Conservation (phyloP, 2,797 vertebrate species). For the Pseudopleuronectes americanus region DNA sequence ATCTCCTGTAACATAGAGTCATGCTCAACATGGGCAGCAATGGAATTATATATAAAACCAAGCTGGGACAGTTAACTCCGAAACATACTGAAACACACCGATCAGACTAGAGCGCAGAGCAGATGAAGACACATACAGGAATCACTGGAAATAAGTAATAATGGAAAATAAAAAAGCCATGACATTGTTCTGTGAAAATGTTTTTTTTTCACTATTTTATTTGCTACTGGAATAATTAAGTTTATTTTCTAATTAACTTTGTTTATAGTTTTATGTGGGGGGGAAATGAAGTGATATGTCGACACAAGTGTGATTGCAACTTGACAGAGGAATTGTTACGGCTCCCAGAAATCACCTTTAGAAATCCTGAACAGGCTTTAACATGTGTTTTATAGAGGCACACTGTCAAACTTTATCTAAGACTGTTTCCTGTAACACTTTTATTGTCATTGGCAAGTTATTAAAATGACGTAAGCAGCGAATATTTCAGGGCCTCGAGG, state of each 20-base stretch:
- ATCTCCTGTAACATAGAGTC: no score
- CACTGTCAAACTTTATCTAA: constrained; percentile 20
- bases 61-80: no score
- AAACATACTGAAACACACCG: no score
- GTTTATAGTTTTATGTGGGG: neutral
- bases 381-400: constrained; percentile 1
- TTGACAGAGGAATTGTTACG: constrained; percentile 8
- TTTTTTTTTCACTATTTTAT: no score
- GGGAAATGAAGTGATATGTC: constrained; percentile 2
- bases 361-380: constrained; percentile 12
- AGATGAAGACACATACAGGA: no score
- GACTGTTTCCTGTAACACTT: constrained; percentile 1
- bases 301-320: neutral
- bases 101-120: no score
- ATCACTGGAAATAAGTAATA: no score
- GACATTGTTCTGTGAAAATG: no score
- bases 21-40: no score
- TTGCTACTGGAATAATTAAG: neutral
- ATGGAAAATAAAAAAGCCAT: no score
- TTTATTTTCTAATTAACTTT: neutral
- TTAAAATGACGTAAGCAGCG: constrained; percentile 21
- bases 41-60: no score
- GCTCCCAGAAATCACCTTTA: constrained; percentile 20
- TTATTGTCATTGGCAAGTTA: constrained; percentile 29
- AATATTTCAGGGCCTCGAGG: constrained; percentile 14